phyloP scores from a whole-genome alignment of 2,113 vertebrate species.

The Heteronetta atricapilla region DNA sequence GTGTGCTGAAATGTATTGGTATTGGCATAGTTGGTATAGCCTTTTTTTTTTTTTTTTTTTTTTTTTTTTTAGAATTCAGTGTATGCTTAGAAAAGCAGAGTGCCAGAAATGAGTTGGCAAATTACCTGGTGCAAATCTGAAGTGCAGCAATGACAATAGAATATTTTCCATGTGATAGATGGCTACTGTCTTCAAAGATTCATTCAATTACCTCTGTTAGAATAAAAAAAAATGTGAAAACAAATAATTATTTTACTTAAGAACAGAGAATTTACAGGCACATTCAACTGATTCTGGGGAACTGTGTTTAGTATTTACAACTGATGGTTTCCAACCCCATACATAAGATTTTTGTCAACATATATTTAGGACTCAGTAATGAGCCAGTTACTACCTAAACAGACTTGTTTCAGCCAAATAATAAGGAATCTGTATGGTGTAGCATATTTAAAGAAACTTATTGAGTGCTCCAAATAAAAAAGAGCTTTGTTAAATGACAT shows the following conservation, averaged over 20 bases:
- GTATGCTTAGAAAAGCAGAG: background rate
- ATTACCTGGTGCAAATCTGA: background rate
- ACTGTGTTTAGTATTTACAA: background rate
- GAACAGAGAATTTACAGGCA: background rate
- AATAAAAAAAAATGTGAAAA: background rate
- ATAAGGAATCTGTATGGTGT: background rate
- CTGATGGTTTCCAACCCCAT: background rate
- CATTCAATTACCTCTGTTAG: background rate
- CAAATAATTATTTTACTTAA: background rate
- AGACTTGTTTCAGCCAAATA: background rate
- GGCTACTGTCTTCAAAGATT: background rate
- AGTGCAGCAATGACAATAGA: background rate
- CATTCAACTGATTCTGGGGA: background rate
- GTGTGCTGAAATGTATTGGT: background rate
- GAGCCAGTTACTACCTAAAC: background rate
- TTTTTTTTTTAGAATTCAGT: background rate
- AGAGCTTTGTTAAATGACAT: background rate
- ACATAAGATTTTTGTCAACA: background rate
- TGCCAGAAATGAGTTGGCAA: background rate
- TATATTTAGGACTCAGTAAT: background rate
- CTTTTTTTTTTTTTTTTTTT: background rate
- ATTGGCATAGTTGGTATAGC: background rate
- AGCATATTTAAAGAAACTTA: background rate
- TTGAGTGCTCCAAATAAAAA: background rate
- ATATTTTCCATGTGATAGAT: background rate